Percentiles rank a stretch among this genome's conserved stretches.
These are phyloP conservation scores for Erpobdella octoculata DNA, from an alignment of 2,888 invertebrate genomes.

Conservation along the genomic window DNA sequence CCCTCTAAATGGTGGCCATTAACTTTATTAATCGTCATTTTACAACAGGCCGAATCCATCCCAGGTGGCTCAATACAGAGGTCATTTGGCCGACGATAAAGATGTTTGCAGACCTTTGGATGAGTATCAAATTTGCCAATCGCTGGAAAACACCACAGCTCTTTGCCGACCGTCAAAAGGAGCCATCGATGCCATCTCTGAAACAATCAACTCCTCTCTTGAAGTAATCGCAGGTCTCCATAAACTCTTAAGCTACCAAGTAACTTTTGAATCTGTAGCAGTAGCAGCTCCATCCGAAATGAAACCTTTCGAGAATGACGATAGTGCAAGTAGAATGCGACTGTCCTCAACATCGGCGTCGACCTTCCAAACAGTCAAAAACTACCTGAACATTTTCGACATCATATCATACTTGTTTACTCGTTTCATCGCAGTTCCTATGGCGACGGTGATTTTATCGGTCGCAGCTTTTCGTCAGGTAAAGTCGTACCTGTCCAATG, in stretches of 20 bases:
- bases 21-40: not conserved
- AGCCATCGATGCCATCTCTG: conserved; percentile 13
- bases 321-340: not conserved
- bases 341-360: too few relatives aligned
- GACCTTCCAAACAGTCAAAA: too few relatives aligned
- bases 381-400: not conserved
- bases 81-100: conserved; percentile 13
- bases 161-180: conserved; percentile 13
- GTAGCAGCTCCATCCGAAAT: too few relatives aligned
- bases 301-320: not conserved
- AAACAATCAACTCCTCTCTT: conserved; percentile 11
- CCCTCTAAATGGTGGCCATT: not conserved
- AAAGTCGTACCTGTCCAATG: conserved; percentile 1
- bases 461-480: not conserved
- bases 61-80: too few relatives aligned
- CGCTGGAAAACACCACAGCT: not conserved
- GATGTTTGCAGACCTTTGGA: conserved; percentile 22
- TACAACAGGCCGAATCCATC: conserved; percentile 6
- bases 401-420: not conserved
- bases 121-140: not conserved
- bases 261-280: too few relatives aligned
- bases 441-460: conserved; percentile 2
- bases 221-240: conserved; percentile 5
- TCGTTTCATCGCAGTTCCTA: not conserved
- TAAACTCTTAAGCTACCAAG: not conserved